Conservation (phyloP, 2,888 invertebrate species). For the Acrobasis consociella region DNA sequence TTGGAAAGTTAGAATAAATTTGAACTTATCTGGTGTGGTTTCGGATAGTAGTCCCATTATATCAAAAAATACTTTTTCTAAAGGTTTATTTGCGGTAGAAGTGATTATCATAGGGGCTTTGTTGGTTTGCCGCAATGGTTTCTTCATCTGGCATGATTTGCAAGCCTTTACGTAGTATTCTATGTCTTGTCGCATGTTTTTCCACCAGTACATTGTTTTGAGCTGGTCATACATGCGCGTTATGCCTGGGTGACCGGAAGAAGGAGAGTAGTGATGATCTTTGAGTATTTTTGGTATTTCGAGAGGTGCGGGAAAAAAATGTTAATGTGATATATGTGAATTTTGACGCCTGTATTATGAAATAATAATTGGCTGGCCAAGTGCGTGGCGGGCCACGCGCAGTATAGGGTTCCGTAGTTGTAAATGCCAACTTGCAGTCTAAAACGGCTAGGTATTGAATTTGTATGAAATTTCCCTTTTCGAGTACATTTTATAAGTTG, state of each 20-base stretch:
- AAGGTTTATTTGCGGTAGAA: background rate
- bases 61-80: conserved; percentile 26
- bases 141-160: background rate
- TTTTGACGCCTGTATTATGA: no score
- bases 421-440: no score
- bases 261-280: background rate
- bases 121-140: no score
- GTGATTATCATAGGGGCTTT: background rate
- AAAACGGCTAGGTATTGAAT: no score
- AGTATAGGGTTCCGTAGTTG: no score
- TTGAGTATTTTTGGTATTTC: no score
- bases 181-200: background rate
- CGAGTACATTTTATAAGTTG: no score
- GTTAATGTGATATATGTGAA: no score
- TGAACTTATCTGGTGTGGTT: conserved; percentile 24
- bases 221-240: background rate
- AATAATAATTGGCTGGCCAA: no score
- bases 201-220: background rate
- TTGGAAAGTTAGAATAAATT: conserved; percentile 32
- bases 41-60: conserved; percentile 35
- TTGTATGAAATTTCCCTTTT: no score
- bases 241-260: background rate
- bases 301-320: no score
- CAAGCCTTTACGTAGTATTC: background rate
- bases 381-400: no score